Conservation (phyloP, 2,888 invertebrate species). For the Netelia fuscicornis region DNA sequence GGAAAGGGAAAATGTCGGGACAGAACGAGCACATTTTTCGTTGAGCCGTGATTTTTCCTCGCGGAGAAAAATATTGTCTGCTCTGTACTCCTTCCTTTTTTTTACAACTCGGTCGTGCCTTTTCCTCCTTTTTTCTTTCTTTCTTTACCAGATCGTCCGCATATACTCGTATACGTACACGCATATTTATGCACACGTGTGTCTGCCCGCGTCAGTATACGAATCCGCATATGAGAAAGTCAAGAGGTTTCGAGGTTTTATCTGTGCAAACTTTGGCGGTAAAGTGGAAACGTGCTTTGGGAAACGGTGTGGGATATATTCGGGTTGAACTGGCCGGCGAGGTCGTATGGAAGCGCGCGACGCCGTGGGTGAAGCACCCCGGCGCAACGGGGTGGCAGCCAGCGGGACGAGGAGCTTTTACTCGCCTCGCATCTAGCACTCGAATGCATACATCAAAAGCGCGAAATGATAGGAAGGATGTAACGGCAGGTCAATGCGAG, state of each 20-base stretch:
- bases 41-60: neutral
- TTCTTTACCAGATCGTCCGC: neutral
- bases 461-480: conserved; percentile 69
- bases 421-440: conserved; percentile 49
- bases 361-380: neutral
- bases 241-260: conserved; percentile 51
- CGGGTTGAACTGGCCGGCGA: neutral
- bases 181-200: neutral
- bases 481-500: conserved; percentile 68
- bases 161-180: neutral
- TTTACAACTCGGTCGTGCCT: no score
- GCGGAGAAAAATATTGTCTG: no score
- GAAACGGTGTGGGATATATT: conserved; percentile 8
- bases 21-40: neutral
- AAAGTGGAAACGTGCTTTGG: conserved; percentile 53
- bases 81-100: no score
- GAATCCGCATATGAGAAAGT: neutral
- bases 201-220: neutral
- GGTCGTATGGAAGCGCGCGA: neutral
- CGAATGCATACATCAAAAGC: conserved; percentile 67
- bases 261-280: conserved; percentile 60
- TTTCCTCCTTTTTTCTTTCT: no score
- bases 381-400: conserved; percentile 2
- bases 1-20: neutral
- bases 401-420: conserved; percentile 27